Evolutionary conservation across 2,113 vertebrate genomes (phyloP).

Genomic region (Strigops habroptila): DNA sequence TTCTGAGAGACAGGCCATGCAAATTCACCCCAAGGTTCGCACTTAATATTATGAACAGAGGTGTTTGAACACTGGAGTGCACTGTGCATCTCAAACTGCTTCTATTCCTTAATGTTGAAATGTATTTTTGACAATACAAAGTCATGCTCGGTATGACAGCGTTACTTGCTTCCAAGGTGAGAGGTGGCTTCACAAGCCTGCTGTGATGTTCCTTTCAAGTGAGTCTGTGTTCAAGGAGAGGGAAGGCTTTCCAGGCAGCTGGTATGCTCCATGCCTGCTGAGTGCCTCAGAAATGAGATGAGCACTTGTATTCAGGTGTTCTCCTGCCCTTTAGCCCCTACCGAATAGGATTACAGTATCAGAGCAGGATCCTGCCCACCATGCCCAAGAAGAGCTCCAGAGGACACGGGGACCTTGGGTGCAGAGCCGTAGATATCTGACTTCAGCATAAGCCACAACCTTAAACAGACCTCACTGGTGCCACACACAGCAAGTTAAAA

Average conservation of each 20-base stretch:
- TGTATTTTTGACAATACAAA: neutral
- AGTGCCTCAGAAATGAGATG: neutral
- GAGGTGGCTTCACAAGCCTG: neutral
- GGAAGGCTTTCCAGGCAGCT: neutral
- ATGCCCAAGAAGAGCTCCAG: neutral
- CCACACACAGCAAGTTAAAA: neutral
- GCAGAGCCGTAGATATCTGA: neutral
- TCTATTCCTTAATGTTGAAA: neutral
- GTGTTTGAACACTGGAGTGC: neutral
- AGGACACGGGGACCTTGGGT: neutral
- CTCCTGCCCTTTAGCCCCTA: neutral
- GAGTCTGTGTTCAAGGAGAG: neutral
- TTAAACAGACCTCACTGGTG: neutral
- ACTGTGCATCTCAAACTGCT: neutral
- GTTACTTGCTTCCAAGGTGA: fast-evolving
- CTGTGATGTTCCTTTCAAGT: neutral
- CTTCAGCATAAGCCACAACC: neutral
- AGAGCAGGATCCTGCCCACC: neutral
- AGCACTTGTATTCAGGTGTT: neutral
- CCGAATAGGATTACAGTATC: neutral
- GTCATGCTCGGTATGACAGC: neutral
- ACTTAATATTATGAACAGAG: neutral
- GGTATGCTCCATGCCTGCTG: neutral
- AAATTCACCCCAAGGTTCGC: neutral
- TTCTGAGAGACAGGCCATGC: neutral